Percentiles rank a stretch among this genome's conserved stretches.
Evolutionary conservation across 2,888 invertebrate genomes (phyloP).

Genomic region (Mimachlamys varia): DNA sequence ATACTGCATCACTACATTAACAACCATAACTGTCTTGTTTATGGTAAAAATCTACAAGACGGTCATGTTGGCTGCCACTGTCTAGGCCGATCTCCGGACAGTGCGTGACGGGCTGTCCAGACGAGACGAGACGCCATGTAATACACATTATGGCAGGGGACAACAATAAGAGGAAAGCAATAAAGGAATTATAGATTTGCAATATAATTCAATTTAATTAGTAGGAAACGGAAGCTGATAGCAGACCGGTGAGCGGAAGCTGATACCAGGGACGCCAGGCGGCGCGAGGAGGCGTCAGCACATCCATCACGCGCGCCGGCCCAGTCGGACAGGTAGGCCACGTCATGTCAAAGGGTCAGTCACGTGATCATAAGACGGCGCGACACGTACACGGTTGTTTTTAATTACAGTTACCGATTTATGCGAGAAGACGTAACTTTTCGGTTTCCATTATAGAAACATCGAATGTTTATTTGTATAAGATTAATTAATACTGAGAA

Average conservation of each 20-base stretch:
- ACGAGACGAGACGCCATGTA: background rate
- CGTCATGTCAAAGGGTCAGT: background rate
- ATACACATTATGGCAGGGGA: background rate
- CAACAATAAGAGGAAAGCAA: background rate
- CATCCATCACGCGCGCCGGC: background rate
- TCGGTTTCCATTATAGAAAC: background rate
- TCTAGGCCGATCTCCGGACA: background rate
- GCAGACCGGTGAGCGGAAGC: background rate
- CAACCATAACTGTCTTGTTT: background rate
- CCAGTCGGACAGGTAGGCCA: background rate
- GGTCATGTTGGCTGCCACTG: background rate
- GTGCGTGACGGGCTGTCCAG: background rate
- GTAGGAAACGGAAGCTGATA: background rate
- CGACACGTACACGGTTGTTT: background rate
- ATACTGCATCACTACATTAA: background rate
- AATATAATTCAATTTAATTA: conserved; percentile 14
- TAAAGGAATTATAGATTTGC: conserved; percentile 3
- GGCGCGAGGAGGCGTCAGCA: background rate
- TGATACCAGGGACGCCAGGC: background rate
- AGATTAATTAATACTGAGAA: background rate
- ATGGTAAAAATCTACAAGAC: background rate
- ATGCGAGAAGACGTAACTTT: background rate
- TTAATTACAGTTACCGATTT: background rate
- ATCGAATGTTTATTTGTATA: background rate
- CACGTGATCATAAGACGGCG: background rate